Evolutionary conservation across 2,797 vertebrate genomes (phyloP), one percentile per base, ranked within the genome.

Genomic region (Holocentrus rufus): DNA sequence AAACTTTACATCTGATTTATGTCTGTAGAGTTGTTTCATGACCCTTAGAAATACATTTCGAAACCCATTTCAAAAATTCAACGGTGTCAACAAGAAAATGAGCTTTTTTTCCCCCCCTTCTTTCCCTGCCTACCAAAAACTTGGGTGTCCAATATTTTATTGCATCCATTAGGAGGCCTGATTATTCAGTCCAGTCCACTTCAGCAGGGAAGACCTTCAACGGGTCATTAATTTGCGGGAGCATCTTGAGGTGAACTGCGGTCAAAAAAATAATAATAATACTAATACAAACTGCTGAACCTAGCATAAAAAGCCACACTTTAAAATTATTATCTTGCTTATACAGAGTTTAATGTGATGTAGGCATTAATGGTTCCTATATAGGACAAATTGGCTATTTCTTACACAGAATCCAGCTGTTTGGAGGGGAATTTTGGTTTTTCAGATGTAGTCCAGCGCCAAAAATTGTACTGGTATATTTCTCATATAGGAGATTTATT

Each of bases 211-310:
- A 80, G 34, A 67, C 63, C 52, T 53, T 72, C 7, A 46, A 46
- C 14, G 57, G 36, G 47, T 73, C 69, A 69, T 80, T 75, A 30
- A 69, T 59, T 72, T 65, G 55, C 18, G 50, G 25, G 23, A 44
- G 67, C 42, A 73, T 72, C 56, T 74, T 67, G 73, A 6, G 53
- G 5, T 44, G 70, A 68, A 47, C 46, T 2, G 60, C 27, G 65
- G 34, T 79, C 15, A 60, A 18, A 71, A 71, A 62, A 72, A 22
- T 1, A 13, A 22, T 20, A n/a, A 52, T 18, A 50, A 59, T 73
- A 65, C 25, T 72, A 42, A 66, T 7, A 65, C 44, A 49, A 56
- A 59, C 20, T 57, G 22, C 39, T 55, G 42, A 56, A 72, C 64
- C 53, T 34, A 46, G 15, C 44, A 46, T 46, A 17, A 46, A 46